Evolutionary conservation across 1,140 invertebrate species (phyloP), one percentile per base, ranked within the genome.

Genomic region (Arctopsyche grandis): DNA sequence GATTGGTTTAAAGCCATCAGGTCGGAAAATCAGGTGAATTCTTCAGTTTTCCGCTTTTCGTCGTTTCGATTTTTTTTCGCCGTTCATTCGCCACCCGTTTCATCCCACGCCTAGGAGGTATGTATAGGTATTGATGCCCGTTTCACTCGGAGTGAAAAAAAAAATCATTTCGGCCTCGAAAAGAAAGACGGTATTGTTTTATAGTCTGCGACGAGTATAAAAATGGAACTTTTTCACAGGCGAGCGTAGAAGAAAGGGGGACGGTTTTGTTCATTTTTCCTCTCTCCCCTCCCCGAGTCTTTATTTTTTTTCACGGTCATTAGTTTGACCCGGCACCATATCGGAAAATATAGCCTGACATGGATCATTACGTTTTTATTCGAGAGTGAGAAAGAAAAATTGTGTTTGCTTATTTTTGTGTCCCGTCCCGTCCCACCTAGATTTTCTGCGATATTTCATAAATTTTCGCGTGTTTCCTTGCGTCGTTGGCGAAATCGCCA

Each of bases 261-360:
- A 4, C 3, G 29, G 29, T 1, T 38, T 38, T 38, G 29, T 38
- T 38, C 29, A 38, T 38, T 38, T 38, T 38, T 38, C 29, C 29
- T n/a, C n/a, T n/a, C n/a, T n/a, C n/a, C n/a, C n/a, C n/a, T n/a
- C 29, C 3, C 22, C 21, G 56, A 75, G 58, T 75, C 73, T 75
- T 75, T 75, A 75, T 75, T 75, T 75, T 75, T 73, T 44, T 75
- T 75, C 73, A 75, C 73, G 73, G 73, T 60, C 73, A 75, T 75
- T 75, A 75, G 48, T 75, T 24, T 52, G 73, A 58, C 73, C 48
- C 73, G 22, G 24, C 21, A 44, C 21, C 14, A 48, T 75, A 58
- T 75, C 38, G 43, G 29, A 60, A 75, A 60, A 60, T 75, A 60
- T 58, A 75, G 52, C 73, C 14, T 48, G 48, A 58, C 44, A 75